These are phyloP conservation scores for Bergia puertoricense DNA, from an alignment of 92 coral and sea anemone genomes.

Conservation along the genomic window DNA sequence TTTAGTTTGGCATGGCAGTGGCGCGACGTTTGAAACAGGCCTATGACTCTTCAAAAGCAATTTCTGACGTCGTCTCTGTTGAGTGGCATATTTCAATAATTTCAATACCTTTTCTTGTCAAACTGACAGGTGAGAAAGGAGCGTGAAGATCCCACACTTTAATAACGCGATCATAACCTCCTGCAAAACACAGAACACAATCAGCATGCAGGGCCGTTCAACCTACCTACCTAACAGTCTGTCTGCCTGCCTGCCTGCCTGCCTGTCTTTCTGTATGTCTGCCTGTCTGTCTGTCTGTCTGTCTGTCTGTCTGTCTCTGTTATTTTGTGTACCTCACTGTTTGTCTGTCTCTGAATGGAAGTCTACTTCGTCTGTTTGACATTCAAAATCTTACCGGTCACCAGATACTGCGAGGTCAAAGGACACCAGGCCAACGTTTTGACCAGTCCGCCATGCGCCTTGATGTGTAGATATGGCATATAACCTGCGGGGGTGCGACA, in stretches of 20 bases:
- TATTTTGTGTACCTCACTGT: too few species aligned
- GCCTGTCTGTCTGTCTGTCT: not conserved
- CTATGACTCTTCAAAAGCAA: too few species aligned
- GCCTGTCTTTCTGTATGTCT: not conserved
- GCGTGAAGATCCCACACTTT: conserved; percentile 41
- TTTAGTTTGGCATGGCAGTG: too few species aligned
- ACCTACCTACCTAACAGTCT: not conserved
- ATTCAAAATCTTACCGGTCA: not conserved
- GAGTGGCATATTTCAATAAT: not conserved
- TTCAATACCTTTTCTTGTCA: conserved; percentile 27
- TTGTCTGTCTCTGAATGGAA: not conserved
- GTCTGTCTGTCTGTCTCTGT: too few species aligned
- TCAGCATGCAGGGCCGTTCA: not conserved
- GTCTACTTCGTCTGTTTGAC: too few species aligned
- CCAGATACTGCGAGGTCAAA: conserved; percentile 22
- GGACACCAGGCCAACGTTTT: conserved; percentile 30
- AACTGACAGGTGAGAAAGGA: conserved; percentile 8
- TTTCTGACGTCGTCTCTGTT: too few species aligned
- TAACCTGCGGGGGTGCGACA: not conserved
- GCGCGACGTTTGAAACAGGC: too few species aligned
- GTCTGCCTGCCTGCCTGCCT: not conserved
- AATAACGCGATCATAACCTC: conserved; percentile 38
- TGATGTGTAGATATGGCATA: conserved; percentile 28
- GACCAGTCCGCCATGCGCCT: conserved; percentile 28
- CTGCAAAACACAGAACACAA: not conserved